Base-by-base conservation (phyloP, 2,797 vertebrate genomes). In the Enteromius radiatus region DNA sequence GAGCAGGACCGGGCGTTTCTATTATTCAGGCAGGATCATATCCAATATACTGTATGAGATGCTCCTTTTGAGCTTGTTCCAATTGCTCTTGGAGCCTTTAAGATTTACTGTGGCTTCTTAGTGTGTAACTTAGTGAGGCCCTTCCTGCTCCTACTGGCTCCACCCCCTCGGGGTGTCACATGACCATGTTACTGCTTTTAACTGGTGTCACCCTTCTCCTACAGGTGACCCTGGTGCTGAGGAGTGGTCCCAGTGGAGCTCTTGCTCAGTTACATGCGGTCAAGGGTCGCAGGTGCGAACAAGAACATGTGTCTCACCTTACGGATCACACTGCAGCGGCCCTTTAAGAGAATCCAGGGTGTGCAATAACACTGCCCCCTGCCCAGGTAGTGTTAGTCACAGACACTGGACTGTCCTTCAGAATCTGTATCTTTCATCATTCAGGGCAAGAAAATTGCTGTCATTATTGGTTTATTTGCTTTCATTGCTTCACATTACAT, bases 301-400 rank as follows among this genome's bases (percentile, higher is more conserved):
- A 95, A 99, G 98, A 99, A 97, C 98, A 96, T 99, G 98, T 97
- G 96, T 98, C 97, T 96, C 97, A 96, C 97, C 98, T 96, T 99
- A 98, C 93, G 98, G 98, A 97, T 97, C 97, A 94, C 97, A 98
- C 97, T 99, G 98, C 98, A 97, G 94, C 97, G 97, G 97, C 97
- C 98, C 98, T 94, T 99, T 99, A 99, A 99, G 98, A 99, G 98
- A 99, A 97, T 98, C 98, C 96, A 98, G 98, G 97, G 96, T 99
- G 98, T 99, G 98, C 97, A 99, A 99, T 99, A 99, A 98, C 97
- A 99, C 98, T 98, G 97, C 96, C 96, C 97, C 96, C 97, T 99
- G 98, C 97, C 98, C 98, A 99, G 98, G 98, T 99, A 99, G 98
- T 99, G 97, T 98, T 98, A 99, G 98, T 95, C 96, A 95, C 94